Evolutionary conservation across 2,113 vertebrate genomes (phyloP).

Genomic region (Scomber colias): DNA sequence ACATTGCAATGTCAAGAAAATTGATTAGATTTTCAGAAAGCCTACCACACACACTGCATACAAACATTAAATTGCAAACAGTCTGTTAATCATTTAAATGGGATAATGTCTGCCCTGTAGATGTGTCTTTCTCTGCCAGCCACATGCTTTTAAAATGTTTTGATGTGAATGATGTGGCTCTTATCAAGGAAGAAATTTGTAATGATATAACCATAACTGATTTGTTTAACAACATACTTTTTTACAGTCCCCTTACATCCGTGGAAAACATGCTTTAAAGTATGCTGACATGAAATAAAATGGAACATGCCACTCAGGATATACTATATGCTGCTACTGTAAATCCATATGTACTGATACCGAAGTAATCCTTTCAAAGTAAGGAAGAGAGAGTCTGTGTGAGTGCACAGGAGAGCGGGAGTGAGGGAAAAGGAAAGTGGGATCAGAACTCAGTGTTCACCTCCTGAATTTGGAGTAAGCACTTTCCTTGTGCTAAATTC

Average conservation of each 20-base stretch:
- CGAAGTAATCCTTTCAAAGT: slow-evolving; percentile 65
- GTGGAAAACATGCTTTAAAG: slow-evolving; percentile 42
- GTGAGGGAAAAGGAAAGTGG: slow-evolving; percentile 48
- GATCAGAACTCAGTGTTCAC: slow-evolving; percentile 64
- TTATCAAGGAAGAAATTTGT: slow-evolving; percentile 30
- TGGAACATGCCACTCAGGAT: slow-evolving; percentile 52
- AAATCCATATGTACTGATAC: slow-evolving; percentile 65
- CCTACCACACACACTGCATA: neutral
- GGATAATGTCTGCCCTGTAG: neutral
- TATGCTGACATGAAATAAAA: slow-evolving; percentile 50
- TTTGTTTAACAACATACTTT: neutral
- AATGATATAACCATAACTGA: slow-evolving; percentile 6
- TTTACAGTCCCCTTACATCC: slow-evolving; percentile 9
- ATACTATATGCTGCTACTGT: slow-evolving; percentile 47
- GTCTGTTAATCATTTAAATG: neutral
- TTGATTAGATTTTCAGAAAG: neutral
- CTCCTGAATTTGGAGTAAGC: slow-evolving; percentile 82
- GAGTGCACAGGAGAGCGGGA: slow-evolving; percentile 12
- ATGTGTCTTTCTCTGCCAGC: neutral
- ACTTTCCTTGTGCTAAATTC: slow-evolving; percentile 78
- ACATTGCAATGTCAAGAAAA: neutral
- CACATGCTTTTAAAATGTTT: slow-evolving; percentile 10
- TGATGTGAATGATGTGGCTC: neutral
- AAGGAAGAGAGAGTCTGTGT: slow-evolving; percentile 12
- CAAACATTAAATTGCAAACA: neutral